phyloP scores from a whole-genome alignment of 2,797 vertebrate species.

The Amphiprion clarkii region DNA sequence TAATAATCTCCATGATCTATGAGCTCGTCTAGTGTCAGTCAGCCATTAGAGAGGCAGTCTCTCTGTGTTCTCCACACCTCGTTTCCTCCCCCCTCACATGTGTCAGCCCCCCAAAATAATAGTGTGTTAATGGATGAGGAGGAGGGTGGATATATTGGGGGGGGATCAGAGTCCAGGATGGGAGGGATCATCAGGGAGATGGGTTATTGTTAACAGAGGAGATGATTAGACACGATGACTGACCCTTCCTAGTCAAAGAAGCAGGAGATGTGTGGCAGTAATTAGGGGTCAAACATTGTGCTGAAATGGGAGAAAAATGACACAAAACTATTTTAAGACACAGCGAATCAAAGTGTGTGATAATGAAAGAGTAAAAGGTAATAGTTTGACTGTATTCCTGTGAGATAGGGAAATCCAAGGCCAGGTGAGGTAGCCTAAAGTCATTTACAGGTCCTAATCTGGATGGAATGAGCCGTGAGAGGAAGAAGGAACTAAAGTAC shows the following conservation, averaged over 20 bases:
- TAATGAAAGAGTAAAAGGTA: constrained; percentile 54
- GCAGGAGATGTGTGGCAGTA: constrained; percentile 31
- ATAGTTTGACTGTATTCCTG: constrained; percentile 46
- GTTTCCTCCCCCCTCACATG: constrained; percentile 75
- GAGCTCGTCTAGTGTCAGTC: constrained; percentile 84
- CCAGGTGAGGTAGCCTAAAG: constrained; percentile 66
- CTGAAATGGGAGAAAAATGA: constrained; percentile 11
- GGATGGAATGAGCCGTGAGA: constrained; percentile 79
- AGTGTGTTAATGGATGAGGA: constrained; percentile 82
- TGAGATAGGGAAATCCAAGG: constrained; percentile 50
- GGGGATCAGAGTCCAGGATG: constrained; percentile 59
- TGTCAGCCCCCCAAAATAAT: constrained; percentile 79
- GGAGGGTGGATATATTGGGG: constrained; percentile 38
- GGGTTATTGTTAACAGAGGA: constrained; percentile 76
- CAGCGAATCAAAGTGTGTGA: constrained; percentile 26
- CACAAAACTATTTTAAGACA: constrained; percentile 21
- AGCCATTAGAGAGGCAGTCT: constrained; percentile 78
- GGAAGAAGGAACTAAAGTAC: constrained; percentile 79
- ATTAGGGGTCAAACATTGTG: constrained; percentile 28
- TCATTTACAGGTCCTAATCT: constrained; percentile 78
- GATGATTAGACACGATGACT: constrained; percentile 79
- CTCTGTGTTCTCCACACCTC: constrained; percentile 84
- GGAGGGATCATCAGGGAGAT: constrained; percentile 72
- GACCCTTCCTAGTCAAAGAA: constrained; percentile 63
- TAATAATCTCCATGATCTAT: constrained; percentile 86